Evolutionary conservation across 2,888 invertebrate species (phyloP).

Genomic region (Xestia c-nigrum): DNA sequence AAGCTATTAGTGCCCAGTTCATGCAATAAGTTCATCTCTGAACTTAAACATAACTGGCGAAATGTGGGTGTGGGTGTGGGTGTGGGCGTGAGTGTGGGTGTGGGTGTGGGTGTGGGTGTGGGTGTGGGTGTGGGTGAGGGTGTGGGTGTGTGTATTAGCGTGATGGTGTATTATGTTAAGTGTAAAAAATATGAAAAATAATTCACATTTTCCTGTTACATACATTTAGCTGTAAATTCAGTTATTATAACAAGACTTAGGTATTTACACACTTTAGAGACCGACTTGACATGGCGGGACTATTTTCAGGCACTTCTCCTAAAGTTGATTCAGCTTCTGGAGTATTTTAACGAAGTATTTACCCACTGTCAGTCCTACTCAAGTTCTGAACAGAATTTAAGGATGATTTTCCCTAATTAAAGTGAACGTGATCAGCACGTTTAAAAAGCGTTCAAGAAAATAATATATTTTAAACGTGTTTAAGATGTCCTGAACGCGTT

Average conservation of each 20-base stretch:
- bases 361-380: neutral
- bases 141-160: no score
- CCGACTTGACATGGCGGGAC: neutral
- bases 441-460: neutral
- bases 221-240: neutral
- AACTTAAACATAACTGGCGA: no score
- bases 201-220: no score
- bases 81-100: no score
- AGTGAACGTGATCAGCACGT: neutral
- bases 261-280: neutral
- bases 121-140: no score
- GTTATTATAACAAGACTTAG: neutral
- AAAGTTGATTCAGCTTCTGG: conserved; percentile 24
- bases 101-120: no score
- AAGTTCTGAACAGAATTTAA: conserved; percentile 18
- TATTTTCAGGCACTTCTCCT: neutral
- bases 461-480: neutral
- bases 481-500: neutral
- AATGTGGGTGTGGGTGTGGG: no score
- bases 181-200: no score
- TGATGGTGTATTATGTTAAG: no score
- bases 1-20: no score
- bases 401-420: neutral
- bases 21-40: no score
- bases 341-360: conserved; percentile 1